Percentiles rank a stretch among this genome's conserved stretches.
phyloP scores from a whole-genome alignment of 2,888 invertebrate species.

The Lithophane leautieri region DNA sequence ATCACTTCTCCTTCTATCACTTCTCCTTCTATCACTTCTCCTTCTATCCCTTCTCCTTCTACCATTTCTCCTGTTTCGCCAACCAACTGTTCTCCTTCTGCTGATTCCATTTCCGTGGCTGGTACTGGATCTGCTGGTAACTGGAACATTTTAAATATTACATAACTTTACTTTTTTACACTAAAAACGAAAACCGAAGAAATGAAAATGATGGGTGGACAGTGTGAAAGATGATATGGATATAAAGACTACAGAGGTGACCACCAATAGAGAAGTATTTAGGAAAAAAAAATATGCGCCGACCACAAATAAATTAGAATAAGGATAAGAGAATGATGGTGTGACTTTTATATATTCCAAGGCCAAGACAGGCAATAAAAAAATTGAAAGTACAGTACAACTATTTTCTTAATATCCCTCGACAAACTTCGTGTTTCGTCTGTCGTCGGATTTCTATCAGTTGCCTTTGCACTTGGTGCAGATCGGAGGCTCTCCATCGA shows the following conservation, averaged over 20 bases:
- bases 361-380: too few relatives aligned
- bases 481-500: too few relatives aligned
- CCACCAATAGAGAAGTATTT: too few relatives aligned
- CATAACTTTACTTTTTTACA: neutral
- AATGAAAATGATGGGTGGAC: neutral
- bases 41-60: slow-evolving; percentile 42
- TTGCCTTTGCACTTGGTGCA: too few relatives aligned
- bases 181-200: neutral
- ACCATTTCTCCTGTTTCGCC: slow-evolving; percentile 46
- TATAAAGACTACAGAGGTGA: neutral
- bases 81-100: slow-evolving; percentile 53
- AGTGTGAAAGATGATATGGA: neutral
- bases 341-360: too few relatives aligned
- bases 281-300: too few relatives aligned
- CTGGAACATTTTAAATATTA: slow-evolving; percentile 63
- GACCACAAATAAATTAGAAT: too few relatives aligned
- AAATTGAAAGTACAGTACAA: too few relatives aligned
- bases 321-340: too few relatives aligned
- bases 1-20: neutral
- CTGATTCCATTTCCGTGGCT: slow-evolving; percentile 39
- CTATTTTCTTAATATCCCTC: too few relatives aligned
- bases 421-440: too few relatives aligned
- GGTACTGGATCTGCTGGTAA: slow-evolving; percentile 82
- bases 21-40: slow-evolving; percentile 44
- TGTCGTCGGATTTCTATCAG: too few relatives aligned